Evolutionary conservation across 2,797 vertebrate genomes (phyloP), one percentile per base, ranked within the genome.

Genomic region (Emys orbicularis): DNA sequence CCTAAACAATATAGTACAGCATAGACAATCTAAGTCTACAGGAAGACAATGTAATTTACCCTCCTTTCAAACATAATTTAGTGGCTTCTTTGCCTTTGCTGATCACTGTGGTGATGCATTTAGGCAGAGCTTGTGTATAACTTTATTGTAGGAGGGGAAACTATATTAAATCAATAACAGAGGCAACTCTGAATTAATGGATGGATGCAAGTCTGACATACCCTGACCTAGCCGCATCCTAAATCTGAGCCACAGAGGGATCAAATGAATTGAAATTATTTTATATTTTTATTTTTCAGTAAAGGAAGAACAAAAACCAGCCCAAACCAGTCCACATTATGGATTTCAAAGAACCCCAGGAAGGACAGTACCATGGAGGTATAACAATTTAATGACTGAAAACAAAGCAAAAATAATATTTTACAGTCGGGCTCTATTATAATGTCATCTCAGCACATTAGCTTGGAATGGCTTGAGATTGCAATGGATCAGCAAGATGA

Each of bases 271-370:
- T 98, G 81, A 98, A 94, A 81, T 95, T 56, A 49, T 79, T 89
- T 96, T 89, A 41, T 96, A 23, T 96, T 97, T 96, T 91, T 96
- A 84, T 97, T 95, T 97, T 97, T 61, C 98, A 99, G 99, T 97
- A 98, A 98, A 98, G 98, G 99, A 95, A 98, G 98, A 97, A 98
- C 99, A 95, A 99, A 99, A 98, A 99, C 99, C 6, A 98, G 98
- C 44, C 94, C 98, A 37, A 97, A 98, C 95, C 99, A 99, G 90
- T 99, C 99, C 56, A 99, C 98, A 52, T 97, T 99, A 79, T 99
- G 99, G 99, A 99, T 99, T 98, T 99, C 99, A 94, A 99, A 98
- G 96, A 97, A 98, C 4, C 98, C 98, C 79, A 99, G 99, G 97
- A 97, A 98, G 49, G 99, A 99, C 95, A 98, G 97, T 90, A 98